These are phyloP conservation scores for Leptothorax acervorum DNA, from an alignment of 2,888 invertebrate genomes.

Conservation along the genomic window DNA sequence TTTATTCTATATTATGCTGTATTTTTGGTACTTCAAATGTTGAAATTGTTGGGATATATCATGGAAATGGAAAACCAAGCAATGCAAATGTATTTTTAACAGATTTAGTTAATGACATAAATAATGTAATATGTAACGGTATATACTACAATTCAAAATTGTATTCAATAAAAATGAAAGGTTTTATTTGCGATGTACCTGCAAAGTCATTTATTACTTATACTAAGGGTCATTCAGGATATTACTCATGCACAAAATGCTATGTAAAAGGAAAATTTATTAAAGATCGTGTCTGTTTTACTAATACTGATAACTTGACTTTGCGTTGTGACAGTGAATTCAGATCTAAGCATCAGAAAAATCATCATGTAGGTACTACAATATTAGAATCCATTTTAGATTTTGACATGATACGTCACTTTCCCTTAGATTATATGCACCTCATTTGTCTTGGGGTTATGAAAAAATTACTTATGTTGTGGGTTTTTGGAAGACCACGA, in stretches of 20 bases:
- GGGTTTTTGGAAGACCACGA: background rate
- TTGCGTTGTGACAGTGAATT: background rate
- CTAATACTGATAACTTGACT: background rate
- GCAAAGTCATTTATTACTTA: background rate
- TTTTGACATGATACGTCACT: background rate
- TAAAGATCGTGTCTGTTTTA: background rate
- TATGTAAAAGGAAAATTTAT: background rate
- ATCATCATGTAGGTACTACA: background rate
- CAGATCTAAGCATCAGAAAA: background rate
- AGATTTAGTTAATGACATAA: background rate
- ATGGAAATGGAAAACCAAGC: background rate
- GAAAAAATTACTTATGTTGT: conserved; percentile 5
- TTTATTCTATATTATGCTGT: conserved; percentile 9
- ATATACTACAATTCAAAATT: background rate
- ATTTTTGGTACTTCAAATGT: conserved; percentile 5
- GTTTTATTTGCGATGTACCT: too few species aligned
- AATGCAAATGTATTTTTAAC: background rate
- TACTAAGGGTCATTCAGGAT: background rate
- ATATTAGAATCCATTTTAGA: background rate
- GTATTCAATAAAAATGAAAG: background rate
- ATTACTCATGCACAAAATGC: background rate
- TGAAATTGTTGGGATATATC: background rate
- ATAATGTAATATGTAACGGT: background rate
- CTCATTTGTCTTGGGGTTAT: background rate
- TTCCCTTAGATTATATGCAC: conserved; percentile 5